Evolutionary conservation across 1,140 invertebrate genomes (phyloP), one percentile per base, ranked within the genome.

Genomic region (Atta cephalotes): DNA sequence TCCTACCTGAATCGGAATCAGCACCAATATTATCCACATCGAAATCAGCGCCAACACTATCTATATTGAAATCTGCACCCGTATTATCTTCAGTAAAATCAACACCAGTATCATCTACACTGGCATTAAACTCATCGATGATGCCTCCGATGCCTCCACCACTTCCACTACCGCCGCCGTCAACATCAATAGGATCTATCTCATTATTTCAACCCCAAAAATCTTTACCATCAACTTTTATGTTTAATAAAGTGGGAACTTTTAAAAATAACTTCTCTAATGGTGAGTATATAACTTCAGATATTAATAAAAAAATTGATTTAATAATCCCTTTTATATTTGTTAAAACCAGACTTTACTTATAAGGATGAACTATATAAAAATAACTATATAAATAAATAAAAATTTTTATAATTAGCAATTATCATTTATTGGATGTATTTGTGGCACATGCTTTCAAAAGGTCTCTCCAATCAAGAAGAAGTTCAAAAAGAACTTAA

Each of bases 401-500:
- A 10, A 49, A 70, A 70, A 0, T 49, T 25, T 70, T 25, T 49
- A 70, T 49, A 56, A 18, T 58, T 35, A 7, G 53, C 5, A 58
- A 16, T 21, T 16, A 49, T 31, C 16, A 93, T 93, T 18, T 93
- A 0, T 63, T 91, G 91, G 18, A 93, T 92, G 45, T 93, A 94
- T 72, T 93, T 81, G 80, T 92, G 90, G 3, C 9, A 81, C 6
- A 79, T 89, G 45, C 88, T 94, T 85, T 89, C 82, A 45, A 82
- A 66, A 93, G 90, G 18, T 80, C 82, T 7, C 74, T 95, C 94
- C 93, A 68, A 93, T 87, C 88, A 94, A 88, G 94, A 95, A 2
- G 91, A 96, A 58, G 96, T 98, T 90, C 96, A 97, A 65, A 96
- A 97, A 80, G 97, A 98, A 93, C 93, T 98, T 87, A 96, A 96